Evolutionary conservation across 2,797 vertebrate genomes (phyloP).

Genomic region (Cephalopachus bancanus): DNA sequence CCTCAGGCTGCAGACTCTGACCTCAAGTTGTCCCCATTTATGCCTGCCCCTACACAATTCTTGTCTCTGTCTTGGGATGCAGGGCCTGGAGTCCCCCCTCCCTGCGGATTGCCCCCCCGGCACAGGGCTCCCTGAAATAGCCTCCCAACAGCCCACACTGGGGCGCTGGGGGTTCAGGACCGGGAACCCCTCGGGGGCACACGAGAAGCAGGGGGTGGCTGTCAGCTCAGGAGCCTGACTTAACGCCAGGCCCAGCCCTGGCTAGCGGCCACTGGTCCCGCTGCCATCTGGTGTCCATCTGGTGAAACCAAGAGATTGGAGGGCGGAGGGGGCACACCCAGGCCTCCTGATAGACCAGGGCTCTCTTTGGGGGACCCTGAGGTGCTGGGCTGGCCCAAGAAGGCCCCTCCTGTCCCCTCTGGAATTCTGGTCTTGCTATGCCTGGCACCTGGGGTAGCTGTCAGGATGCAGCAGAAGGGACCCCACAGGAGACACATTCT

Average conservation of each 20-base stretch:
- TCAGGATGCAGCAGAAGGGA: not conserved
- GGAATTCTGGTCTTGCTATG: no score
- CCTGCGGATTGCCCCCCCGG: not conserved
- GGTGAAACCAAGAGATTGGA: conserved; percentile 14
- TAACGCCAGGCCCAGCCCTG: conserved; percentile 32
- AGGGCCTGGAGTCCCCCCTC: not conserved
- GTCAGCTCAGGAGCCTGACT: not conserved
- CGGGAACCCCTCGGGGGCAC: accelerated
- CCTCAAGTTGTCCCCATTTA: no score
- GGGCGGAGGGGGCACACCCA: not conserved
- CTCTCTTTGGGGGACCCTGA: not conserved
- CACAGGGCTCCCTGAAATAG: not conserved
- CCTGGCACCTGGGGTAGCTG: not conserved
- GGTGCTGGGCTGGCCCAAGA: not conserved
- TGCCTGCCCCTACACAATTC: accelerated
- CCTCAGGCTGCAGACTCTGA: not conserved
- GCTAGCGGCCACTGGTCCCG: not conserved
- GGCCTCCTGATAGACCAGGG: not conserved
- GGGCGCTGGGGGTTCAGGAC: not conserved
- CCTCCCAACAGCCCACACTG: not conserved
- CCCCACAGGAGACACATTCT: accelerated
- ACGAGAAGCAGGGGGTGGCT: not conserved
- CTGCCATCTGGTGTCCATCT: conserved; percentile 75
- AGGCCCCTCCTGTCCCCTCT: not conserved
- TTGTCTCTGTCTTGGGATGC: not conserved